Conservation (phyloP, 2,888 invertebrate species). For the Tiphia femorata region DNA sequence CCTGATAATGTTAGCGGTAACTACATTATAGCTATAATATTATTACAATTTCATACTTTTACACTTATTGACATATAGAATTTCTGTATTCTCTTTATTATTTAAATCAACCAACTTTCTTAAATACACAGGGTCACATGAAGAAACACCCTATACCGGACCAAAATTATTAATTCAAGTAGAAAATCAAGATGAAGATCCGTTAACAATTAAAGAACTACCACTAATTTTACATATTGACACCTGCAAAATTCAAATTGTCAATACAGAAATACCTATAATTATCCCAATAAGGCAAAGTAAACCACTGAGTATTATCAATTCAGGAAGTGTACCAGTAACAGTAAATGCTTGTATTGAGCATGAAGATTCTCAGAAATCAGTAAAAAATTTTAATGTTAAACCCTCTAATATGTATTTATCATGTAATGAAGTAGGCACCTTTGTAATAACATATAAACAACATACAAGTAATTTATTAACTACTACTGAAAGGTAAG, state of each 20-base stretch:
- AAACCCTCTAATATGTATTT: conserved; percentile 49
- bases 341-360: conserved; percentile 41
- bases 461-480: conserved; percentile 39
- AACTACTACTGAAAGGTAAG: conserved; percentile 46
- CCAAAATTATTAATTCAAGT: conserved; percentile 41
- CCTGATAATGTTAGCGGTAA: not conserved
- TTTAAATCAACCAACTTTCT: too few species aligned
- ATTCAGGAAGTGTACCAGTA: conserved; percentile 47
- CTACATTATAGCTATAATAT: conserved; percentile 1
- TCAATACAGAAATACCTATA: conserved; percentile 52
- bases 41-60: not conserved
- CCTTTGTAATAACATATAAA: conserved; percentile 49
- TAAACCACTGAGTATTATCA: conserved; percentile 49
- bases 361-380: conserved; percentile 26
- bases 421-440: conserved; percentile 43
- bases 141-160: too few species aligned
- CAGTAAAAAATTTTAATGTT: conserved; percentile 43
- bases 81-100: not conserved
- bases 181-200: conserved; percentile 38
- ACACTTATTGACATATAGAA: conserved; percentile 6
- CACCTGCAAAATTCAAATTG: conserved; percentile 46
- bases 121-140: too few species aligned
- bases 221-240: conserved; percentile 47
- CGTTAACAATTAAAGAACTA: conserved; percentile 50
- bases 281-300: conserved; percentile 43